A percentile compares a stretch with the other conserved stretches of the same genome.
Evolutionary conservation across 2,113 vertebrate genomes (phyloP).

Genomic region (Tenrec ecaudatus): DNA sequence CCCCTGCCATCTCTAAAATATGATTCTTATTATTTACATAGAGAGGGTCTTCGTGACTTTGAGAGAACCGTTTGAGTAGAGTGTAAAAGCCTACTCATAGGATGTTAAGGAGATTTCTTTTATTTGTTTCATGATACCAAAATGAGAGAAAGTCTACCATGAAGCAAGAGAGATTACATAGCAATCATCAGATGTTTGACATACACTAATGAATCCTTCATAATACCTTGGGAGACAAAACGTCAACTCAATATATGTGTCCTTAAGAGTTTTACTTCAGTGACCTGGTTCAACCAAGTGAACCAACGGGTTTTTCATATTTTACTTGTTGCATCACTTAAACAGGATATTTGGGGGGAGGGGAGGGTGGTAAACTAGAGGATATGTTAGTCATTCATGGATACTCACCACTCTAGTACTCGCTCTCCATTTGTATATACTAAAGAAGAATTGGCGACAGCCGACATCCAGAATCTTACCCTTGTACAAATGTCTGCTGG

Average conservation of each 20-base stretch:
- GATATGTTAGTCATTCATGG: neutral
- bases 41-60: neutral
- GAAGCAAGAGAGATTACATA: neutral
- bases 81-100: neutral
- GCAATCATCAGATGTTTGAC: neutral
- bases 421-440: conserved; percentile 38
- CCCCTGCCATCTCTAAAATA: conserved; percentile 6
- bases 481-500: neutral
- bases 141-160: neutral
- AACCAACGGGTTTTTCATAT: conserved; percentile 16
- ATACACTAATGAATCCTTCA: neutral
- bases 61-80: neutral
- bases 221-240: neutral
- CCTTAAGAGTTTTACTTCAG: neutral
- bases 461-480: too few relatives aligned
- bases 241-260: neutral
- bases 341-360: conserved; percentile 30
- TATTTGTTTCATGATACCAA: neutral
- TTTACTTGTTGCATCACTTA: conserved; percentile 32
- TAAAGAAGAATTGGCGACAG: neutral
- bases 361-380: neutral
- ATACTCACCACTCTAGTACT: neutral
- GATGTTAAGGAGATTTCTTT: neutral
- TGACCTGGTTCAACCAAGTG: neutral
- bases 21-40: conserved; percentile 40